Evolutionary conservation across 1,140 invertebrate genomes (phyloP), one percentile per base, ranked within the genome.

Genomic region (Drosophila ficusphila): DNA sequence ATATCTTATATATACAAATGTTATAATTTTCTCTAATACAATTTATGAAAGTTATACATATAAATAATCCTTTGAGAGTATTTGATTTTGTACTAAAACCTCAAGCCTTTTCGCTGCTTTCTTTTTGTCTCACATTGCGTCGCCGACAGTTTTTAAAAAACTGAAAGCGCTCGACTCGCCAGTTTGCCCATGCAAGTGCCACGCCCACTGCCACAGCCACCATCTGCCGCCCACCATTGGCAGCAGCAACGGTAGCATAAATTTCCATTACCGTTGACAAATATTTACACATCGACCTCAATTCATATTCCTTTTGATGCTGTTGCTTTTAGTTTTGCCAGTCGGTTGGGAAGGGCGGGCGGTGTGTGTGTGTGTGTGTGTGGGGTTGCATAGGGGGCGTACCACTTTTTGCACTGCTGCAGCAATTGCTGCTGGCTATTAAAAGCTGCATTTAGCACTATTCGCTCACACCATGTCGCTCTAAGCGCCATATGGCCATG

Each of bases 241-340:
- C 58, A 38, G 34, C 54, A 69, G 57, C 64, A 52, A 62, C 69
- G 69, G 69, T 62, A 82, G 82, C 82, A 88, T 88, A 88, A 88
- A 88, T 88, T 88, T 88, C 82, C 82, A 88, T 88, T 88, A 88
- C 82, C 82, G 82, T 88, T 88, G 82, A 88, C 82, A 88, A 88
- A 88, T 88, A 88, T 88, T 88, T 88, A 88, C 82, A 88, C 82
- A 88, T 88, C 82, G 82, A 88, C 82, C 83, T 88, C 82, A 88
- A 88, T 88, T 88, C 82, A 88, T 88, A 88, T 88, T 88, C 82
- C 78, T 88, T 88, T 88, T 88, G 82, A 88, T 82, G 82, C 83
- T 82, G 74, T 89, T 88, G 82, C 82, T 88, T 82, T 89, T 88
- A 88, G 82, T 88, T 73, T 73, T 73, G 42, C 56, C 69, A 36